phyloP scores from a whole-genome alignment of 2,113 vertebrate genomes.

The Pelodiscus sinensis region DNA sequence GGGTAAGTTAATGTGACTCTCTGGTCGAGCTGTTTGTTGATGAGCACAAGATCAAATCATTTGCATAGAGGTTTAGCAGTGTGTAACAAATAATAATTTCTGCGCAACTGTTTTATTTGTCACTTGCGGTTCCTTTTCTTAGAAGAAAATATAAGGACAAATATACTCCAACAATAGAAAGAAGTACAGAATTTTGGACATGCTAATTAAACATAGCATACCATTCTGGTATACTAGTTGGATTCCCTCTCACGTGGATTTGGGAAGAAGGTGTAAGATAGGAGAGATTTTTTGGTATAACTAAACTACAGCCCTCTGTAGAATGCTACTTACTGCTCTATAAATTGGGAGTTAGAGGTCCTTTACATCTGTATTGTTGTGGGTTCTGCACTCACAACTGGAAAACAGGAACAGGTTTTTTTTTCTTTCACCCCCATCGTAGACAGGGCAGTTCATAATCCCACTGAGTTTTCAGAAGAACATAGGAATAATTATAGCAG shows the following conservation, averaged over 20 bases:
- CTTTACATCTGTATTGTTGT: not conserved
- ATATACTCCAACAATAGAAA: fast-evolving
- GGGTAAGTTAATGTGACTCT: not conserved
- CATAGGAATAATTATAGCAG: not conserved
- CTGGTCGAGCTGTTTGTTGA: not conserved
- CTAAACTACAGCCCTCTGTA: not conserved
- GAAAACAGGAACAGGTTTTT: not conserved
- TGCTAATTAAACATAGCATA: not conserved
- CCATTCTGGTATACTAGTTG: not conserved
- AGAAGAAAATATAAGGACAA: not conserved
- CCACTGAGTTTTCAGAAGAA: not conserved
- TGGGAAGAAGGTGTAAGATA: not conserved
- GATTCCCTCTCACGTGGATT: not conserved
- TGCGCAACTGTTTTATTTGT: not conserved
- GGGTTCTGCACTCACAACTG: not conserved
- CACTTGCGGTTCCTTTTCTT: not conserved
- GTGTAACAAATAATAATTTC: not conserved
- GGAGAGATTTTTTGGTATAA: not conserved
- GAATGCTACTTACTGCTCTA: not conserved
- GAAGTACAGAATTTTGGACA: not conserved
- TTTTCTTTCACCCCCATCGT: not conserved
- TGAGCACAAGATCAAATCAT: not conserved
- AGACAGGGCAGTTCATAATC: not conserved
- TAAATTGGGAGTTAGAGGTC: not conserved
- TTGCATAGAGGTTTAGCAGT: fast-evolving